Conservation (phyloP, 2,888 invertebrate species). For the Phengaris alcon region DNA sequence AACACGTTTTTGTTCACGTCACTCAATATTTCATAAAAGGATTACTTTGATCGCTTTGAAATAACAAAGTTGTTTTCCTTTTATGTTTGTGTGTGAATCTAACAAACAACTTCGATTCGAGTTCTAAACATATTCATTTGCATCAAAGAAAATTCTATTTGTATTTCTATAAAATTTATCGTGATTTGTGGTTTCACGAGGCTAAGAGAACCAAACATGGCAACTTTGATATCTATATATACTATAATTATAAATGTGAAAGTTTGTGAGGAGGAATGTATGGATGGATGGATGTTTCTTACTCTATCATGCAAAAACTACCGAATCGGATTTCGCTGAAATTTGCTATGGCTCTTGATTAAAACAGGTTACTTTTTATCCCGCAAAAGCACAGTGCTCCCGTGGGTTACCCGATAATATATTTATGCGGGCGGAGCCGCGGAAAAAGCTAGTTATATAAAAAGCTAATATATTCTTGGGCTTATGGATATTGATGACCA, state of each 20-base stretch:
- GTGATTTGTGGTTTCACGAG: not conserved
- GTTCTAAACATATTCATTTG: not conserved
- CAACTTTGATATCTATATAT: too few species aligned
- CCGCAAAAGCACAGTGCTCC: too few species aligned
- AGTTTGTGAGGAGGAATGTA: too few species aligned
- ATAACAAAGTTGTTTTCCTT: constrained; percentile 23
- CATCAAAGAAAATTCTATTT: not conserved
- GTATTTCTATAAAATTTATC: not conserved
- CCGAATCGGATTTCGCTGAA: too few species aligned
- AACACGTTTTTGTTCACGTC: constrained; percentile 25
- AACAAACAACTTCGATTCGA: not conserved
- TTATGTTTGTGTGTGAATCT: not conserved
- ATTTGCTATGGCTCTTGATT: too few species aligned
- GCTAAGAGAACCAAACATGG: not conserved
- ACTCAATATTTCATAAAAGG: constrained; percentile 29
- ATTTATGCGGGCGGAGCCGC: too few species aligned
- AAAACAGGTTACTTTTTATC: not conserved
- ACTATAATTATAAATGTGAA: too few species aligned
- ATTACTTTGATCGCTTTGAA: constrained; percentile 24
- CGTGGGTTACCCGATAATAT: too few species aligned
- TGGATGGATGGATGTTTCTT: too few species aligned
- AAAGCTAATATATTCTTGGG: not conserved
- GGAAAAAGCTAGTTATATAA: too few species aligned
- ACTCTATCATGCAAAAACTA: too few species aligned
- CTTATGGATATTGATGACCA: too few species aligned